A percentile compares a stretch with the other conserved stretches of the same genome.
Evolutionary conservation across 2,888 invertebrate species (phyloP).

Genomic region (Ormyrus pomaceus): DNA sequence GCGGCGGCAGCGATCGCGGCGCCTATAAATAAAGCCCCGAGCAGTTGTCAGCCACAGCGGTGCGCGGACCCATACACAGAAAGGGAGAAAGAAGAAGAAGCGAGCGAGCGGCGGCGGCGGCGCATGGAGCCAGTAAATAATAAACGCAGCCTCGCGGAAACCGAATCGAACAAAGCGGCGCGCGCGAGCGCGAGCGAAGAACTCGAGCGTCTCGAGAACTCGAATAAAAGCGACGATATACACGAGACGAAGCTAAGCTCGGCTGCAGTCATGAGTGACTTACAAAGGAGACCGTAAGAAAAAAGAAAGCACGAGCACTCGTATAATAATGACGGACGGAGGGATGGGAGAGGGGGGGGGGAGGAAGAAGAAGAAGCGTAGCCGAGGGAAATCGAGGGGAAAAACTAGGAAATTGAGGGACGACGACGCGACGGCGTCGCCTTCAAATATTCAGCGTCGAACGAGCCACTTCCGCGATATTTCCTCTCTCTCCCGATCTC

Average conservation of each 20-base stretch:
- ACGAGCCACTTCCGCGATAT: neutral
- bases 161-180: conserved; percentile 32
- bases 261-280: conserved; percentile 23
- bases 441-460: conserved; percentile 18
- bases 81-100: neutral
- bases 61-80: neutral
- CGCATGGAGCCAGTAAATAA: conserved; percentile 30
- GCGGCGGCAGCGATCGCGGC: neutral
- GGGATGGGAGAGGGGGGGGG: too few species aligned
- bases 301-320: conserved; percentile 23
- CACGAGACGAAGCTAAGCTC: neutral
- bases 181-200: neutral
- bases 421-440: neutral
- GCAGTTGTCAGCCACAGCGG: conserved; percentile 14
- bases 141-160: conserved; percentile 15
- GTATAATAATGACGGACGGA: neutral
- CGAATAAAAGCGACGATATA: neutral
- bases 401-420: too few species aligned
- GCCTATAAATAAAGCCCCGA: conserved; percentile 29
- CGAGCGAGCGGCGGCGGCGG: neutral
- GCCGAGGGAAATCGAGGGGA: conserved; percentile 2
- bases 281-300: conserved; percentile 20
- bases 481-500: neutral
- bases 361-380: neutral
- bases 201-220: neutral